phyloP scores from a whole-genome alignment of 2,888 invertebrate genomes.

The Notodonta ziczac region DNA sequence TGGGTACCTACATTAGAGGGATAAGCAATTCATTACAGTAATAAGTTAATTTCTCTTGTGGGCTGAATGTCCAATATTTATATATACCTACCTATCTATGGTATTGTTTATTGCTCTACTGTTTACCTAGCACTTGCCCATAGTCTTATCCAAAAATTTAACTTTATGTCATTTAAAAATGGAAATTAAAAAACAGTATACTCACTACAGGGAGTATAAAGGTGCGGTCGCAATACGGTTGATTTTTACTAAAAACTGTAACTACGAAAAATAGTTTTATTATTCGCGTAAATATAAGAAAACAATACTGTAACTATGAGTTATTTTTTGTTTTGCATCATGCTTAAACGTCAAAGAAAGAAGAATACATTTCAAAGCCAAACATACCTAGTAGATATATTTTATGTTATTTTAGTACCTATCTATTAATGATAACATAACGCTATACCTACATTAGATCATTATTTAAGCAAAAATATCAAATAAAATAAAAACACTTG shows the following conservation, averaged over 20 bases:
- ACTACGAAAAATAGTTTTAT: no score
- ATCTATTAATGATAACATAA: background rate
- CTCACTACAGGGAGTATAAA: background rate
- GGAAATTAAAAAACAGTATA: background rate
- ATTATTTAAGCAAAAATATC: background rate
- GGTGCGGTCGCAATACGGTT: slow-evolving; percentile 1
- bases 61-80: no score
- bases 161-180: background rate
- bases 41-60: no score
- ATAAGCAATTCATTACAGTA: no score
- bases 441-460: background rate
- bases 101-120: background rate
- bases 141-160: background rate
- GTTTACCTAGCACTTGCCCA: background rate
- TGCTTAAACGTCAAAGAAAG: no score
- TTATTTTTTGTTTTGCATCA: no score
- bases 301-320: no score
- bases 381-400: no score
- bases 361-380: no score
- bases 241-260: background rate
- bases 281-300: no score
- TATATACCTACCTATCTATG: no score
- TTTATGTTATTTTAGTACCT: background rate
- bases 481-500: slow-evolving; percentile 5
- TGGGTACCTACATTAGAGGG: no score